A percentile compares a stretch with the other conserved stretches of the same genome.
Evolutionary conservation across 2,888 invertebrate genomes (phyloP).

Genomic region (Spisula subtruncata): DNA sequence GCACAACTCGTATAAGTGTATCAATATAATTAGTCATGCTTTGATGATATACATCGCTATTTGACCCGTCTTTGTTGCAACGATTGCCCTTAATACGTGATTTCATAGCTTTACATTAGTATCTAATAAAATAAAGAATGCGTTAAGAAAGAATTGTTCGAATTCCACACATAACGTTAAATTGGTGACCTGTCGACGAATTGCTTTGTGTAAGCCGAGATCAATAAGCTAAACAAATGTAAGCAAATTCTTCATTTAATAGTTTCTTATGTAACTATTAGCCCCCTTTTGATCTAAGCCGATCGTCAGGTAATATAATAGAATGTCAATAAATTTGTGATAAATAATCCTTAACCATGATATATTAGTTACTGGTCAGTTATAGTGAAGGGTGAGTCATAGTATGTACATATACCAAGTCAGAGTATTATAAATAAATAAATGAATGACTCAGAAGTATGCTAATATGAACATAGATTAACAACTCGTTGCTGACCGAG

Average conservation of each 20-base stretch:
- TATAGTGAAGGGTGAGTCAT: neutral
- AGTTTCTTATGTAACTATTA: constrained; percentile 27
- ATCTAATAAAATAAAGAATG: constrained; percentile 55
- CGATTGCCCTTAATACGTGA: neutral
- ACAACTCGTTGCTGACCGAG: neutral
- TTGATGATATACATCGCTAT: constrained; percentile 7
- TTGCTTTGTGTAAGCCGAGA: constrained; percentile 50
- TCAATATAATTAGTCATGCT: constrained; percentile 12
- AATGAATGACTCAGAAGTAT: neutral
- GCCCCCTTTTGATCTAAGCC: neutral
- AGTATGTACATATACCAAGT: neutral
- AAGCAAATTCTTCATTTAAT: constrained; percentile 51
- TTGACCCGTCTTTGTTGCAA: constrained; percentile 33
- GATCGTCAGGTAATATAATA: constrained; percentile 6
- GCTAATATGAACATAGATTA: neutral
- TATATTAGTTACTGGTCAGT: neutral
- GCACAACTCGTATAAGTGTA: neutral
- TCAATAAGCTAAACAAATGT: constrained; percentile 55
- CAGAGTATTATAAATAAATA: too few species aligned
- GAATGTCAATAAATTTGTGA: neutral
- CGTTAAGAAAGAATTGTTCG: constrained; percentile 35
- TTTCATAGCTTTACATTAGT: constrained; percentile 33
- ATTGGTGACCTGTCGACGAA: constrained; percentile 34
- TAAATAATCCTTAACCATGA: constrained; percentile 8
- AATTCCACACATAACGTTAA: constrained; percentile 41